Evolutionary conservation across 1,140 invertebrate species (phyloP), one percentile per base, ranked within the genome.

Genomic region (Rhyacophila brunnea): DNA sequence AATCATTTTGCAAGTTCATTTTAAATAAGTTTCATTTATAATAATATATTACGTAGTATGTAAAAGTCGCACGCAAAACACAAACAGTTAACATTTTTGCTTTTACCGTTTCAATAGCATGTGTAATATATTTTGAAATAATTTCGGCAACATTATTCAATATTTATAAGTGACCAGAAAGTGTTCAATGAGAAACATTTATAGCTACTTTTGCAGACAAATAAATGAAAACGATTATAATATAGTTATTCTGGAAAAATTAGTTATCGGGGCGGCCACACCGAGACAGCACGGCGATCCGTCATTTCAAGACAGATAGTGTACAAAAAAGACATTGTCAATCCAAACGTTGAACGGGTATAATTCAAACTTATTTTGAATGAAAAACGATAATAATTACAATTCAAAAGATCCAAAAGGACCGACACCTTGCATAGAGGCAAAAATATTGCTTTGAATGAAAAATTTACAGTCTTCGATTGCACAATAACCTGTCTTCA

Each of bases 401-500:
- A 28, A 28, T 5, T 28, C 9, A 28, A 28, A 3, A 9, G 23
- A 28, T 28, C 23, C 23, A 28, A 28, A 28, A 28, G 38, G 15
- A 15, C 5, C 18, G n/a, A 7, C 19, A n/a, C 11, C 20, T 17
- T n/a, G 44, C 44, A 35, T 43, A 32, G 42, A 57, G 55, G 55
- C 55, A 57, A 57, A 49, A 54, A 38, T 54, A 60, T 60, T 54
- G 58, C 58, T 60, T 60, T 53, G 42, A 38, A 46, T 42, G 47
- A 28, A 32, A 34, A 57, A 58, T 40, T 44, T 61, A 60, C 54
- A 58, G 55, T 62, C 60, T 62, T 53, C 20, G 18, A 53, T 54
- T 58, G 60, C 50, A 58, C 60, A 54, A 46, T 57, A 49, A 54
- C 50, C 56, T 59, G 61, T 63, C 61, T 55, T 59, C 56, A 59